phyloP scores from a whole-genome alignment of 2,888 invertebrate genomes.

The Erebia palarica region DNA sequence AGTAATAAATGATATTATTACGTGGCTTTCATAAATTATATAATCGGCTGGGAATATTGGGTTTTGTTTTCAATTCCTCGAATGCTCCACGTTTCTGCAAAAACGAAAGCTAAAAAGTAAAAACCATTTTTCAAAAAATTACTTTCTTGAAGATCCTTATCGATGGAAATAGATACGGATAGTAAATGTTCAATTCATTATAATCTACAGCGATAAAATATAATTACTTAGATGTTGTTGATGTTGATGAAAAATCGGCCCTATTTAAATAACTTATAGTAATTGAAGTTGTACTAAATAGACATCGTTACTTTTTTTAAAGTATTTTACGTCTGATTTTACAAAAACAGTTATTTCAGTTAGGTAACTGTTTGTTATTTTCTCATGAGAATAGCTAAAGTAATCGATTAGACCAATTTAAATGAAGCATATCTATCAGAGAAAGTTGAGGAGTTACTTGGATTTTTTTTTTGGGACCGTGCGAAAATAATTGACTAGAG shows the following conservation, averaged over 20 bases:
- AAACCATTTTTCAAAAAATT: too few species aligned
- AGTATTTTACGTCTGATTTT: too few species aligned
- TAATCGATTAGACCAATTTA: background rate
- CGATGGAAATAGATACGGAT: too few species aligned
- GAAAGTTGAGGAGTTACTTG: background rate
- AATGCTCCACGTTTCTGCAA: background rate
- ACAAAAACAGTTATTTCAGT: too few species aligned
- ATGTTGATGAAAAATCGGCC: too few species aligned
- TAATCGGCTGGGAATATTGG: background rate
- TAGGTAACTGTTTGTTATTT: background rate
- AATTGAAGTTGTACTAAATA: too few species aligned
- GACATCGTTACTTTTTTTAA: too few species aligned
- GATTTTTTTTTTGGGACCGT: background rate
- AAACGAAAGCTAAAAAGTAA: background rate
- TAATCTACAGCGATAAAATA: too few species aligned
- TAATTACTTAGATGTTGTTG: too few species aligned
- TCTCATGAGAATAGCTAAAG: background rate
- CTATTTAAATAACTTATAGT: too few species aligned
- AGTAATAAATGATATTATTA: constrained; percentile 38
- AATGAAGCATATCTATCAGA: background rate
- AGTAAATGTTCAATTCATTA: too few species aligned
- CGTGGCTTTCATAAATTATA: constrained; percentile 28
- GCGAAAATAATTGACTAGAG: background rate
- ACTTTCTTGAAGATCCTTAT: too few species aligned
- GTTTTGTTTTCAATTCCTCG: background rate